A percentile compares a stretch with the other conserved stretches of the same genome.
phyloP scores from a whole-genome alignment of 2,113 vertebrate genomes.

The Ranitomeya imitator region DNA sequence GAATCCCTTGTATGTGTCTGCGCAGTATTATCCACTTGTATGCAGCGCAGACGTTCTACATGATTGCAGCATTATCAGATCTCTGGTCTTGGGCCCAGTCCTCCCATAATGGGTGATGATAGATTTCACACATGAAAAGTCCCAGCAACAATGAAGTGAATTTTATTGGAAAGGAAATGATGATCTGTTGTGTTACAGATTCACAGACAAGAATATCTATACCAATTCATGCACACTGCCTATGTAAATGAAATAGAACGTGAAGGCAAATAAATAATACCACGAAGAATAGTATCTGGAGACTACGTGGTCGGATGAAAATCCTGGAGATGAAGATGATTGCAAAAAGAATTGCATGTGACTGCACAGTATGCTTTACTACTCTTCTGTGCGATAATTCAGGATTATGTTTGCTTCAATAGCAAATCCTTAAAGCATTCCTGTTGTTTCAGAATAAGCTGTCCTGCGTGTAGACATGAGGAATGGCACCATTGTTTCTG shows the following conservation, averaged over 20 bases:
- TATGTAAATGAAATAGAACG: constrained; percentile 27
- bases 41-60: constrained; percentile 28
- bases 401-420: background rate
- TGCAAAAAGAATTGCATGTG: constrained; percentile 9
- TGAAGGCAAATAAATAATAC: background rate
- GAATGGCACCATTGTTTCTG: too few relatives aligned
- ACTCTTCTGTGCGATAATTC: background rate
- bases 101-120: constrained; percentile 66
- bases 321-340: background rate
- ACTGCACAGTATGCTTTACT: background rate
- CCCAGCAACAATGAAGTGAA: constrained; percentile 66
- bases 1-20: background rate
- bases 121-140: constrained; percentile 69
- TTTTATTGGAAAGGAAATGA: constrained; percentile 63
- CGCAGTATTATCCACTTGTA: background rate
- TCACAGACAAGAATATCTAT: constrained; percentile 62
- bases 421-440: too few relatives aligned
- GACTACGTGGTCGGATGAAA: background rate
- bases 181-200: constrained; percentile 55
- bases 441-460: too few relatives aligned
- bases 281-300: constrained; percentile 24
- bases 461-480: too few relatives aligned
- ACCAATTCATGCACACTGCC: background rate
- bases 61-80: constrained; percentile 65
- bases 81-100: constrained; percentile 64